Conservation (phyloP, 2,797 vertebrate genomes). For the Hydrophis major region DNA sequence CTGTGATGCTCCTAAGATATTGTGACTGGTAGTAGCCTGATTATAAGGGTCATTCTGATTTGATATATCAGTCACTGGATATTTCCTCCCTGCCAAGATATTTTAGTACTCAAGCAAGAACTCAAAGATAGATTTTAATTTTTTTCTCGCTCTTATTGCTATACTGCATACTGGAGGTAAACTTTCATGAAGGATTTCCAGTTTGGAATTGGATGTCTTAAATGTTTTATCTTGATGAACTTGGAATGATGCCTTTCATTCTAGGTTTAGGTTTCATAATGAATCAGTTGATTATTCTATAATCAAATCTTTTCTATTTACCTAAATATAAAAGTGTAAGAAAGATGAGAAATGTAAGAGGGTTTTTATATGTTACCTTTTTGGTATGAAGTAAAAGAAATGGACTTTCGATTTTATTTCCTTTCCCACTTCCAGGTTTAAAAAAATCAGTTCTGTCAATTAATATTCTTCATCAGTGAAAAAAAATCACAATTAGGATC, state of each 20-base stretch:
- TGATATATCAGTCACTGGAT: not conserved
- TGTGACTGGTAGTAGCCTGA: not conserved
- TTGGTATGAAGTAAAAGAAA: not conserved
- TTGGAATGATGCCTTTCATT: not conserved
- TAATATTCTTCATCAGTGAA: slow-evolving; percentile 21
- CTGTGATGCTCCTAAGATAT: not conserved
- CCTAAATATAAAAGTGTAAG: not conserved
- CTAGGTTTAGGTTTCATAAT: not conserved
- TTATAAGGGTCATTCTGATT: not conserved
- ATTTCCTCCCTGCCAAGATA: not conserved
- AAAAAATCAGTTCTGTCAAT: slow-evolving; percentile 31
- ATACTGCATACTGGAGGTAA: not conserved
- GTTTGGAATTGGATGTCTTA: not conserved
- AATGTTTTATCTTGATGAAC: not conserved
- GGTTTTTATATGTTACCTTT: not conserved
- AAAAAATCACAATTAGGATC: not conserved
- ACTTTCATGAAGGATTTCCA: not conserved
- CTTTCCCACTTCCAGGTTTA: slow-evolving; percentile 25
- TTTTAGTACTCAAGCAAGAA: not conserved
- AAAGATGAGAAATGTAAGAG: not conserved
- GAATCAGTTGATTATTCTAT: not conserved
- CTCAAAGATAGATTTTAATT: not conserved
- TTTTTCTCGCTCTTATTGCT: not conserved
- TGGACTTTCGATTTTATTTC: not conserved
- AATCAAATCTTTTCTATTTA: not conserved